Base-by-base conservation (phyloP, 1,140 invertebrate species). In the Danaus plexippus region DNA sequence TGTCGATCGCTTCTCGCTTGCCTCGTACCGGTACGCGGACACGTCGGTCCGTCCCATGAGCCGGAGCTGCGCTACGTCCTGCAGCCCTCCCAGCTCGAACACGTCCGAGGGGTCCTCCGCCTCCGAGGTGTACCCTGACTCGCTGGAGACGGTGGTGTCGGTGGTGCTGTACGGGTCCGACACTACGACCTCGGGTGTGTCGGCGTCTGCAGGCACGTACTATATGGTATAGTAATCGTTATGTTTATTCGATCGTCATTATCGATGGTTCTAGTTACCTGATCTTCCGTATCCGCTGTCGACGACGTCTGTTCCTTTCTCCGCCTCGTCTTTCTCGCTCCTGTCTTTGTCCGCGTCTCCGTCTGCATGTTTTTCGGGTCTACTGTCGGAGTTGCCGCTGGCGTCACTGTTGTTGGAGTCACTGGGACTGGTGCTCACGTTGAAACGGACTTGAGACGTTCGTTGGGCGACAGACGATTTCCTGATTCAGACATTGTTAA, bases 1-100 rank as follows among this genome's bases (percentile, higher is more conserved):
- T 18, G 46, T 15, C 13, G 9, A 13, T 47, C 46, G 46, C 7
- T 15, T 15, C 15, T 3, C 15, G 15, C 15, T 15, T 15, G 15
- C 3, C 15, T 15, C 56, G 45, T 63, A 90, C 89, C 91, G 88
- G 65, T 90, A 92, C 1, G 89, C 83, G 1, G 88, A 88, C 8
- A 77, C 71, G 9, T 67, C 55, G n/a, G 84, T 80, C 18, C 82
- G 77, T 60, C 74, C 76, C n/a, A 88, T 69, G 57, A 89, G 65
- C 12, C 74, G 49, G 52, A 87, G 62, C 45, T 71, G 69, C 1
- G 84, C 76, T 13, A 87, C 56, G 44, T 85, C 80, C 9, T 54
- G 61, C 42, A 89, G 65, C 47, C 75, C 65, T 5, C 81, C 85
- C 11, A 88, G 66, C 51, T 82, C 75, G 57, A 79, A 85, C 44